Evolutionary conservation across 1,140 invertebrate genomes (phyloP), one percentile per base, ranked within the genome.

Genomic region (Lepidurus packardi): DNA sequence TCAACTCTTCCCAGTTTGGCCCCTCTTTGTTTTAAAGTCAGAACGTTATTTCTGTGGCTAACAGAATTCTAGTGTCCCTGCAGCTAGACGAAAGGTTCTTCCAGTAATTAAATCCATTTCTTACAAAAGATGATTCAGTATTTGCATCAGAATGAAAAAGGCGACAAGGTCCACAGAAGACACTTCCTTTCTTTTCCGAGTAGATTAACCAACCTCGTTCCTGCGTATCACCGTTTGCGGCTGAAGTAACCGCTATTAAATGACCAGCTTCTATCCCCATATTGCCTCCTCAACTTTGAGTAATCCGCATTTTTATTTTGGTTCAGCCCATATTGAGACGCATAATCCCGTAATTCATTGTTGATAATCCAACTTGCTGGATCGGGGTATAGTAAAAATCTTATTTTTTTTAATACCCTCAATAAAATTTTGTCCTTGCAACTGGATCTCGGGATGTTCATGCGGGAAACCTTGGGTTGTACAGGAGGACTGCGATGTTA

Each of bases 291-390:
- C 73, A 6, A 74, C 73, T 74, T 74, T 74, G 73, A 74, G 34
- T 4, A 74, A 74, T 41, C 73, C 73, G 21, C 73, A 74, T 74
- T 74, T 74, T 74, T 74, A 74, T 74, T 74, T 74, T 74, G 74
- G 16, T 75, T 47, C 45, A 47, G 45, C 16, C 45, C 45, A 47
- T 47, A 47, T 47, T 47, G 45, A 47, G 45, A 47, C 45, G 45
- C 45, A 47, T 47, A 47, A 47, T 47, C 45, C 45, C 45, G 45
- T 47, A 47, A 47, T 47, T 47, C 45, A 47, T 47, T 47, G 16
- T 47, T 47, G 45, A 47, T 47, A 47, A 47, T 1, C 45, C 45
- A n/a, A n/a, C n/a, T n/a, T n/a, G n/a, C n/a, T n/a, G n/a, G n/a
- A n/a, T n/a, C n/a, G n/a, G n/a, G n/a, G n/a, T n/a, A n/a, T n/a